Evolutionary conservation across 2,113 vertebrate genomes (phyloP), one percentile per base, ranked within the genome.

Genomic region (Atractosteus spatula): DNA sequence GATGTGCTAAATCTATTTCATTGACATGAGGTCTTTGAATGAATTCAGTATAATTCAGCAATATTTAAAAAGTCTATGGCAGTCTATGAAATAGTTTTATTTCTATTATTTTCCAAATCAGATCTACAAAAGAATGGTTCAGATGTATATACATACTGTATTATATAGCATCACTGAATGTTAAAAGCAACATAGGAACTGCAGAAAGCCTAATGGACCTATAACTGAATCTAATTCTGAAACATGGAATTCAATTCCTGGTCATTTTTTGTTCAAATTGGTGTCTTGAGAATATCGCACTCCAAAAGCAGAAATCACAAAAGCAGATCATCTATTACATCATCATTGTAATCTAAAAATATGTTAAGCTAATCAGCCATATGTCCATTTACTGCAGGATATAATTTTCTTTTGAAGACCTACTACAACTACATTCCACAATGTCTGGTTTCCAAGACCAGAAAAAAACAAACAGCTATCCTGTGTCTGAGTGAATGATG

Each of bases 201-300:
- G 47, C 47, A 7, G 47, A 0, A 10, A 51, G 10, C 5, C 10
- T 51, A 51, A 51, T 51, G 47, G 47, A 10, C 5, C 47, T 10
- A 10, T 51, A 10, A 10, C 5, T 5, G 47, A 51, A 51, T 51
- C 47, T 51, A 51, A 51, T 51, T 51, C 47, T 51, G 47, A 51
- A 10, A 10, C 1, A 51, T 5, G 10, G 47, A 51, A 10, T 51
- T 51, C 1, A 7, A 51, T 51, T 51, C 10, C 47, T 51, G 47
- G 5, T 51, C 47, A 10, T 51, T 51, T 51, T 51, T 10, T 7
- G 10, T 1, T 51, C 72, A 73, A 85, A 84, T 79, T 81, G 76
- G 74, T 71, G 55, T 73, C 74, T 66, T 72, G 74, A 79, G 74
- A 82, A 79, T 55, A 68, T 72, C 54, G 16, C 16, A 10, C 8